Base-by-base conservation (phyloP, 2,888 invertebrate species). In the Drosophila monieri region DNA sequence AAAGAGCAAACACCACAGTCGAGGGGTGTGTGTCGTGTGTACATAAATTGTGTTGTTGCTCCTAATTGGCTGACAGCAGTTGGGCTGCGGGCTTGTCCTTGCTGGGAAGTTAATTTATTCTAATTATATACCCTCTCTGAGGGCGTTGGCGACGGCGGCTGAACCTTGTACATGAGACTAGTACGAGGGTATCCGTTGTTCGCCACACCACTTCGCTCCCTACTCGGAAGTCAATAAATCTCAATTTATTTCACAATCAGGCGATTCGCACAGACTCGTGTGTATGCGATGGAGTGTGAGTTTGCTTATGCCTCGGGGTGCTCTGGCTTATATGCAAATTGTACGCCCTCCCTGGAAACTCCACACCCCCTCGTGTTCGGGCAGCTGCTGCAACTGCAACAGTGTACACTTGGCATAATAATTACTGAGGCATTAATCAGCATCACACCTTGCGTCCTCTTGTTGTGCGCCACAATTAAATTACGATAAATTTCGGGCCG, bases 201-300 rank as follows among this genome's bases (percentile, higher is more conserved):
- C 25, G 25, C 6, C 21, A 23, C 21, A 3, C 25, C 25, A 25
- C 35, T 35, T 0, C 21, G 21, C n/a, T n/a, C 35, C 35, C 35
- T n/a, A n/a, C n/a, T 14, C n/a, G 35, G n/a, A 35, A 35, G 88
- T 89, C 89, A 90, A 90, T 90, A 91, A 90, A 90, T 90, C 89
- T 90, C 85, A 83, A 90, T 90, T 90, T 89, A 85, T 77, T 78
- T 78, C 74, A 74, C 71, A 71, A 77, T 72, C 58, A 41, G 61
- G 54, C 23, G 15, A 12, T 8, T 14, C 10, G 39, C 8, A 15
- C 39, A 14, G n/a, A 39, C 39, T 15, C 48, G 30, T 61, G 37
- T 44, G 47, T 43, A 39, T 65, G 56, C 39, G 21, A 27, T 48
- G 47, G 60, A 60, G 54, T 73, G 54, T 54, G 55, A 48, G 39